Percentiles rank a stretch among this genome's conserved stretches.
Conservation (phyloP, 2,888 invertebrate genomes). For the Pachydiplax longipennis region DNA sequence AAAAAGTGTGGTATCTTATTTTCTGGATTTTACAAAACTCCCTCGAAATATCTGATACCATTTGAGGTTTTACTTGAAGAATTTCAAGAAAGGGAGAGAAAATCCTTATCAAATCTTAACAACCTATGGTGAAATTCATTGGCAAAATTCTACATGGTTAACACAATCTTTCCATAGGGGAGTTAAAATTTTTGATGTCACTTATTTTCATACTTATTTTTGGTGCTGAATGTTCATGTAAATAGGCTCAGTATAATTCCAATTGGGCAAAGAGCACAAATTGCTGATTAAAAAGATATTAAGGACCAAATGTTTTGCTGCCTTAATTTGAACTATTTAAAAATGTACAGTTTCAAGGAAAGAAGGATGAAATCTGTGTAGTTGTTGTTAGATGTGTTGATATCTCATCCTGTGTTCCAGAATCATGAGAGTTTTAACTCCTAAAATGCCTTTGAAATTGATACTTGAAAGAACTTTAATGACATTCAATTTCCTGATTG, state of each 20-base stretch:
- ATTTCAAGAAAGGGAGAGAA: too few relatives aligned
- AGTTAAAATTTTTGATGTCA: background rate
- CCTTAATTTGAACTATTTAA: background rate
- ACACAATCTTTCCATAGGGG: too few relatives aligned
- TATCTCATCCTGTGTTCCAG: background rate
- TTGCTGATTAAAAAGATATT: background rate
- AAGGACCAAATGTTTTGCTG: background rate
- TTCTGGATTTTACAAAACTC: too few relatives aligned
- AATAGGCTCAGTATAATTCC: too few relatives aligned
- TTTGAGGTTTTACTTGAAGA: too few relatives aligned
- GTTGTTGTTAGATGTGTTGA: background rate
- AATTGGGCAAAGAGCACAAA: background rate
- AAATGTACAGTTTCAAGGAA: background rate
- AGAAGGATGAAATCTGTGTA: background rate
- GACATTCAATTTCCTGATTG: background rate
- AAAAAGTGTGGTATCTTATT: too few relatives aligned
- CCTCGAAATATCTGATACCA: too few relatives aligned
- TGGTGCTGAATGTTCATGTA: background rate
- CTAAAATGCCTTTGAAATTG: slow-evolving; percentile 11
- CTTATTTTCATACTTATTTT: background rate
- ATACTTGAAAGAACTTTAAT: background rate
- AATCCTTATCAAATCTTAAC: too few relatives aligned
- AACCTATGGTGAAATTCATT: too few relatives aligned
- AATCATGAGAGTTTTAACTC: background rate
- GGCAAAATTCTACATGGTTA: too few relatives aligned